Base-by-base conservation (phyloP, 2,797 vertebrate species). In the Jordanella pulchra region DNA sequence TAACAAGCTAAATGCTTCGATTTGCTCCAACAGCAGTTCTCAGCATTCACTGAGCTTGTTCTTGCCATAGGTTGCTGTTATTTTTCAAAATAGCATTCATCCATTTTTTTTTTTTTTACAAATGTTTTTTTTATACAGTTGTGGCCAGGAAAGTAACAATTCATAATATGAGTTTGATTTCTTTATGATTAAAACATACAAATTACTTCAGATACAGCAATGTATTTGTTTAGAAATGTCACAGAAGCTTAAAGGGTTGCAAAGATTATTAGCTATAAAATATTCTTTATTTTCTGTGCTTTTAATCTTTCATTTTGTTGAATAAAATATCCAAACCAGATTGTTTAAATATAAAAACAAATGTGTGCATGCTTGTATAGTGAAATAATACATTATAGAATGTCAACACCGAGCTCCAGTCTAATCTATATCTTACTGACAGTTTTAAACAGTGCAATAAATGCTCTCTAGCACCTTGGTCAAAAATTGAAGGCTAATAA, bases 391-490 rank as follows among this genome's bases (percentile, higher is more conserved):
- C 58, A n/a, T 12, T n/a, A 23, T 66, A 63, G 0, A 12, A 84
- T 70, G 72, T 74, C 72, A 83, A 27, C 71, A 13, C 25, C 70
- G 51, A 45, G 39, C 18, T 70, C 10, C 15, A 68, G 47, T n/a
- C 69, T 53, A 44, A 60, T 71, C 61, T 65, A 7, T 60, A 23
- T 51, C 0, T 14, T 66, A 23, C 21, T 39, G 0, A 28, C 55
- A 17, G 54, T 61, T 64, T 65, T 7, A 35, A 32, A 45, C 48
- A 53, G 28, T 45, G 11, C 25, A 42, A 3, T 25, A 44, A 15
- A 51, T 7, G 9, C 12, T 32, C 25, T 14, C 48, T 25, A 12
- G 30, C 30, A 60, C 9, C 18, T 65, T 32, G 50, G 39, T 21
- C 55, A 12, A 65, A 45, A 45, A 14, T 65, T 21, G 23, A 14